Percentiles rank a stretch among this genome's conserved stretches.
Evolutionary conservation across 2,888 invertebrate species (phyloP).

Genomic region (Meloe dianella): DNA sequence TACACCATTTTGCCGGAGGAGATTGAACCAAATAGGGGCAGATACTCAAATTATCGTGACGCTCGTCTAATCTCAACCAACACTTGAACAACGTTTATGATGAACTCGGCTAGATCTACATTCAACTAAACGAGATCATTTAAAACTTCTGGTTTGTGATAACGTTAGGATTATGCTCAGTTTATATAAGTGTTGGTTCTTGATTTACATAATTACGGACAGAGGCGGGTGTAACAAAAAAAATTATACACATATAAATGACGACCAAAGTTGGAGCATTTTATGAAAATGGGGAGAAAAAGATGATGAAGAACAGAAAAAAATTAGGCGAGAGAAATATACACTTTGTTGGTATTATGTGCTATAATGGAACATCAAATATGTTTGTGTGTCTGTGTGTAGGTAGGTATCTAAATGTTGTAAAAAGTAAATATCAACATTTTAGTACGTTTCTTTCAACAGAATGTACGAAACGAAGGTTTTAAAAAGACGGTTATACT

Average conservation of each 20-base stretch:
- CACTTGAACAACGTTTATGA: conserved; percentile 47
- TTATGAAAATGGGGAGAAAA: background rate
- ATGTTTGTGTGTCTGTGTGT: background rate
- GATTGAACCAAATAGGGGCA: conserved; percentile 33
- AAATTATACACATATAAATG: background rate
- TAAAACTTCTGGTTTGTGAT: conserved; percentile 49
- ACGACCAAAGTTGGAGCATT: background rate
- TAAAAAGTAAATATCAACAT: conserved; percentile 8
- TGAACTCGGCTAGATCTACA: conserved; percentile 47
- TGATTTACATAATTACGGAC: conserved; percentile 39
- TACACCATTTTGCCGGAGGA: conserved; percentile 18
- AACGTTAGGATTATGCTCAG: conserved; percentile 44
- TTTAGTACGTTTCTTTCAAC: conserved; percentile 5
- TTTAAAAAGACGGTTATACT: conserved; percentile 2
- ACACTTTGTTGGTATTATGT: conserved; percentile 6
- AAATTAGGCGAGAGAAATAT: background rate
- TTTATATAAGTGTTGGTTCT: conserved; percentile 40
- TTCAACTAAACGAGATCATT: conserved; percentile 51
- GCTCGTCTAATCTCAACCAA: conserved; percentile 44
- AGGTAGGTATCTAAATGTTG: conserved; percentile 2
- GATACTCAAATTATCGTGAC: conserved; percentile 52
- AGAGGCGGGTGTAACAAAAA: background rate
- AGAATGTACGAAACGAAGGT: conserved; percentile 1
- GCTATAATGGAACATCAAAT: background rate
- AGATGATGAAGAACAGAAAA: background rate